Evolutionary conservation across 2,797 vertebrate genomes (phyloP).

Genomic region (Sebastes trivittatus): DNA sequence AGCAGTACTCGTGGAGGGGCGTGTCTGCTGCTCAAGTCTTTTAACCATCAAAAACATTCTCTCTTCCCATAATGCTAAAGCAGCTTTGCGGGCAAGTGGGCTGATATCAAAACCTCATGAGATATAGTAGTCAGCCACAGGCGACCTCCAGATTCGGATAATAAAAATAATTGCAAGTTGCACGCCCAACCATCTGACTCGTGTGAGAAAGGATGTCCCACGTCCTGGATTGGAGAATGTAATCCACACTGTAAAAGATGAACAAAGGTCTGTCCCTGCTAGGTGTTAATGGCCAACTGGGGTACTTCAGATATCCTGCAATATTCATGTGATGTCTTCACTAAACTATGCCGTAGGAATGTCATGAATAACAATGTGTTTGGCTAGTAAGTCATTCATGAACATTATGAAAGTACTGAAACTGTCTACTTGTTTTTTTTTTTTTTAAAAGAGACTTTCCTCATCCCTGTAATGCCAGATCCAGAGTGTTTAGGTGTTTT

Average conservation of each 20-base stretch:
- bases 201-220: background rate
- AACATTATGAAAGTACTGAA: background rate
- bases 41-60: conserved; percentile 50
- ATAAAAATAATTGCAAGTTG: background rate
- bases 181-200: background rate
- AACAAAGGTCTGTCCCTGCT: background rate
- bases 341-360: background rate
- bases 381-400: background rate
- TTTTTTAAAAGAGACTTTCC: background rate
- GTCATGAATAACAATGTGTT: background rate
- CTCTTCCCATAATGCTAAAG: conserved; percentile 18
- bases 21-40: conserved; percentile 38
- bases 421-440: background rate
- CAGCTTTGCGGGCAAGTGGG: conserved; percentile 21
- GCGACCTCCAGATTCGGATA: background rate
- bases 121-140: background rate
- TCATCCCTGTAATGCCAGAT: background rate
- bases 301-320: background rate
- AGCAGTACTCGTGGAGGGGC: conserved; percentile 39
- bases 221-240: background rate
- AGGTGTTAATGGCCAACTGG: background rate
- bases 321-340: background rate
- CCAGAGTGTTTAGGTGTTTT: background rate
- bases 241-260: background rate
- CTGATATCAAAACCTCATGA: background rate